phyloP scores from a whole-genome alignment of 1,140 invertebrate genomes.

The Hyposmocoma kahamanoa region DNA sequence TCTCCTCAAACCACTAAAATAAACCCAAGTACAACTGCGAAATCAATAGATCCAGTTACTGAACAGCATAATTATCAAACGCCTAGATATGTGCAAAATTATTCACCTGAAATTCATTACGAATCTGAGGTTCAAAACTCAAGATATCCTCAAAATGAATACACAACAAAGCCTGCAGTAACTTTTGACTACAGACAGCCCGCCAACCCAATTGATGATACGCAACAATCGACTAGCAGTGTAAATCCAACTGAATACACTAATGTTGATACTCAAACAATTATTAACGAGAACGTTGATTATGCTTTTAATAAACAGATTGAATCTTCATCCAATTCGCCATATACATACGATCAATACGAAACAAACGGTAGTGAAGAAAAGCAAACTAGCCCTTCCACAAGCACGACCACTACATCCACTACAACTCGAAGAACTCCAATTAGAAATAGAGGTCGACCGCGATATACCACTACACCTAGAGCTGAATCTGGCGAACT shows the following conservation, averaged over 20 bases:
- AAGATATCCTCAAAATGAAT: conserved; percentile 41
- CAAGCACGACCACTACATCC: conserved; percentile 45
- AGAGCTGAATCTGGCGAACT: conserved; percentile 54
- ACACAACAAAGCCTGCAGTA: conserved; percentile 24
- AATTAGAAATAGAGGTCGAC: conserved; percentile 54
- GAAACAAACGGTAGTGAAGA: conserved; percentile 28
- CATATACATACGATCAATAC: conserved; percentile 43
- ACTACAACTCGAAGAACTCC: conserved; percentile 56
- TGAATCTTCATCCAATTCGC: conserved; percentile 18
- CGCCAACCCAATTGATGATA: conserved; percentile 5
- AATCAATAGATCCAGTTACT: conserved; percentile 24
- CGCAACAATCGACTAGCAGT: conserved; percentile 1
- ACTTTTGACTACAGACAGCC: conserved; percentile 14
- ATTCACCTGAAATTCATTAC: conserved; percentile 53
- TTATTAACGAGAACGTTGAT: conserved; percentile 20
- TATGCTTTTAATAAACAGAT: conserved; percentile 23
- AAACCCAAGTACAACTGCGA: conserved; percentile 14
- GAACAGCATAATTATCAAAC: conserved; percentile 31
- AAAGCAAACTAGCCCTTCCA: conserved; percentile 30
- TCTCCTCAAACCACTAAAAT: conserved; percentile 10
- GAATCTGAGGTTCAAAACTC: conserved; percentile 37
- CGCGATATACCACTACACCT: conserved; percentile 51
- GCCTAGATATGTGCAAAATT: conserved; percentile 44
- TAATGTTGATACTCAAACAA: conserved; percentile 19
- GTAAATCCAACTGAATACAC: conserved; percentile 6